phyloP scores from a whole-genome alignment of 2,888 invertebrate genomes.

The Macaria notata region DNA sequence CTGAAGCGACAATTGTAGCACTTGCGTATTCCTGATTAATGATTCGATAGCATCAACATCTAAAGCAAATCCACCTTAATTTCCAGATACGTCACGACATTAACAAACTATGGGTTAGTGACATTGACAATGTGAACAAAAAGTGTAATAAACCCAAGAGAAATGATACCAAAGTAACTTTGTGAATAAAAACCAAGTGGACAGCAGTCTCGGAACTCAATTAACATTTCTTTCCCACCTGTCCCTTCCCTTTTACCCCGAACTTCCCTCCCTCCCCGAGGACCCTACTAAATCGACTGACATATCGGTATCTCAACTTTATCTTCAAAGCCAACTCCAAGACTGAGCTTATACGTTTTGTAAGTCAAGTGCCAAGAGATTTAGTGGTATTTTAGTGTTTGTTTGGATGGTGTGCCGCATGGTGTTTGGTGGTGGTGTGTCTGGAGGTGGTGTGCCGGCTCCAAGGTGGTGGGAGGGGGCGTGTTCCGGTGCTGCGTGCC shows the following conservation, averaged over 20 bases:
- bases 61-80: slow-evolving; percentile 6
- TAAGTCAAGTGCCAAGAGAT: slow-evolving; percentile 28
- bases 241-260: slow-evolving; percentile 31
- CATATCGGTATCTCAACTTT: slow-evolving; percentile 63
- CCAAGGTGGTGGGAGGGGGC: slow-evolving; percentile 88
- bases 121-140: slow-evolving; percentile 20
- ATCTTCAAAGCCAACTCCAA: slow-evolving; percentile 61
- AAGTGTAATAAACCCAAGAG: slow-evolving; percentile 27
- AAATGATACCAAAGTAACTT: slow-evolving; percentile 35
- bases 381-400: slow-evolving; percentile 24
- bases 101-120: slow-evolving; percentile 44
- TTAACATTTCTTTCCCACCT: slow-evolving; percentile 37
- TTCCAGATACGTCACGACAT: slow-evolving; percentile 26
- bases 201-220: slow-evolving; percentile 35
- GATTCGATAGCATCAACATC: slow-evolving; percentile 43
- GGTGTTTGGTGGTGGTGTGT: slow-evolving; percentile 60
- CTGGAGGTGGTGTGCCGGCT: slow-evolving; percentile 69
- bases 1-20: background rate
- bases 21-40: slow-evolving; percentile 12
- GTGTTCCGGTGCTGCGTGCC: slow-evolving; percentile 92
- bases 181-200: slow-evolving; percentile 34
- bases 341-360: slow-evolving; percentile 53
- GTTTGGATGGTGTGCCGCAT: slow-evolving; percentile 32
- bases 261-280: slow-evolving; percentile 27
- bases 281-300: slow-evolving; percentile 50